Evolutionary conservation across 2,888 invertebrate species (phyloP).

Genomic region (Aethes cnicana): DNA sequence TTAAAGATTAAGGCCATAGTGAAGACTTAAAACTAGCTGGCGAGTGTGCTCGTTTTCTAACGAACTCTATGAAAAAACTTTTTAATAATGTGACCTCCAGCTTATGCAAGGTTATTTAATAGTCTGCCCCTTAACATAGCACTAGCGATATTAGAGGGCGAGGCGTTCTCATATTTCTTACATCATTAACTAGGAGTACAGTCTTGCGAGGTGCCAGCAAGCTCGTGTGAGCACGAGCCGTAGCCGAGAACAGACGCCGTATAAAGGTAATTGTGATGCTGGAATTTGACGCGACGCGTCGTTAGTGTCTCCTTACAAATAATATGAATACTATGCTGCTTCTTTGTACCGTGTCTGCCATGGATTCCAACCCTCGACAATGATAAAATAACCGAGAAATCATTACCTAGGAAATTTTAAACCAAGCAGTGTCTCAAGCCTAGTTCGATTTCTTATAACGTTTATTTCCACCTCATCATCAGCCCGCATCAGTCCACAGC

Average conservation of each 20-base stretch:
- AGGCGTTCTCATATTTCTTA: conserved; percentile 65
- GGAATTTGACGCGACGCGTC: conserved; percentile 1
- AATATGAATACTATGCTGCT: not conserved
- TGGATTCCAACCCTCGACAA: too few relatives aligned
- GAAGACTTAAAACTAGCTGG: too few relatives aligned
- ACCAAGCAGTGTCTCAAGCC: too few relatives aligned
- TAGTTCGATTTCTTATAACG: too few relatives aligned
- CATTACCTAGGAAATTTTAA: too few relatives aligned
- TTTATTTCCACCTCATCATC: too few relatives aligned
- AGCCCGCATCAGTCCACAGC: too few relatives aligned
- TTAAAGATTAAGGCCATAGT: too few relatives aligned
- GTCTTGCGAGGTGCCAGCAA: conserved; percentile 12
- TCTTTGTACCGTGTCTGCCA: too few relatives aligned
- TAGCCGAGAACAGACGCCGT: not conserved
- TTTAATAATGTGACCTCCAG: not conserved
- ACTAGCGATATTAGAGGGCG: conserved; percentile 46
- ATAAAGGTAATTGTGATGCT: not conserved
- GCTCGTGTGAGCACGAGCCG: not conserved
- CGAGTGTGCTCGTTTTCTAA: too few relatives aligned
- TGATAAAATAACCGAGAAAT: too few relatives aligned
- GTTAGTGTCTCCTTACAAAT: conserved; percentile 4
- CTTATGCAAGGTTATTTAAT: not conserved
- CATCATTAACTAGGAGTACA: conserved; percentile 61
- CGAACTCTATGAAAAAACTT: too few relatives aligned
- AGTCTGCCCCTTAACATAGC: conserved; percentile 24